Percentiles rank a stretch among this genome's conserved stretches.
phyloP scores from a whole-genome alignment of 2,113 vertebrate genomes.

The Trematomus loennbergii region DNA sequence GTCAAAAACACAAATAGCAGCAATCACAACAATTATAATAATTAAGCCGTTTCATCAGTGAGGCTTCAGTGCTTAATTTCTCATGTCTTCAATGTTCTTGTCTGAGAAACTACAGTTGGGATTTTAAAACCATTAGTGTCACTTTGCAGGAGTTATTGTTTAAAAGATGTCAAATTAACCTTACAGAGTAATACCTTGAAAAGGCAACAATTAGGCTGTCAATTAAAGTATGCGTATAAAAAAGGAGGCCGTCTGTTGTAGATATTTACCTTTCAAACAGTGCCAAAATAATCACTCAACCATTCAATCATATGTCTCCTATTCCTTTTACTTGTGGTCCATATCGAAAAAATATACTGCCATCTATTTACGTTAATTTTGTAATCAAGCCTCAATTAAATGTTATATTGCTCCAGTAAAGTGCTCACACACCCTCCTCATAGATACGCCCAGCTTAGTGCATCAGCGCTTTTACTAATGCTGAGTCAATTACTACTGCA shows the following conservation, averaged over 20 bases:
- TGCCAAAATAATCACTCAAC: slow-evolving; percentile 29
- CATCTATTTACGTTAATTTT: slow-evolving; percentile 57
- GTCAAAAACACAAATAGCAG: neutral
- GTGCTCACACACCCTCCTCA: slow-evolving; percentile 11
- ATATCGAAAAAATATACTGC: slow-evolving; percentile 18
- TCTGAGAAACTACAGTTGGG: neutral
- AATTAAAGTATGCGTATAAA: neutral
- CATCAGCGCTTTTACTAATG: slow-evolving; percentile 41
- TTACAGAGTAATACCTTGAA: slow-evolving; percentile 8
- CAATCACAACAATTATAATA: slow-evolving; percentile 15
- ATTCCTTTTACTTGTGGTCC: slow-evolving; percentile 43
- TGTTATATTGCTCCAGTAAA: slow-evolving; percentile 48
- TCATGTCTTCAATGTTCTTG: neutral
- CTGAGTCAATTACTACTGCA: slow-evolving; percentile 69
- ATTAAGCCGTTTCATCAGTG: neutral
- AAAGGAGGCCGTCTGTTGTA: slow-evolving; percentile 8
- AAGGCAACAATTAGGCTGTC: slow-evolving; percentile 1
- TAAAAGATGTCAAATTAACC: slow-evolving; percentile 14
- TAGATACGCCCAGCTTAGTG: slow-evolving; percentile 47
- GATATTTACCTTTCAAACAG: neutral
- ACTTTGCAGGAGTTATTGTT: neutral
- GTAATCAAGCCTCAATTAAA: slow-evolving; percentile 50
- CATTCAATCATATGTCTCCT: slow-evolving; percentile 8
- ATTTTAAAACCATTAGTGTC: slow-evolving; percentile 17
- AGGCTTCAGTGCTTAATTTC: neutral